A percentile compares a stretch with the other conserved stretches of the same genome.
phyloP scores from a whole-genome alignment of 1,140 invertebrate genomes.

The Drosophila parabipectinata region DNA sequence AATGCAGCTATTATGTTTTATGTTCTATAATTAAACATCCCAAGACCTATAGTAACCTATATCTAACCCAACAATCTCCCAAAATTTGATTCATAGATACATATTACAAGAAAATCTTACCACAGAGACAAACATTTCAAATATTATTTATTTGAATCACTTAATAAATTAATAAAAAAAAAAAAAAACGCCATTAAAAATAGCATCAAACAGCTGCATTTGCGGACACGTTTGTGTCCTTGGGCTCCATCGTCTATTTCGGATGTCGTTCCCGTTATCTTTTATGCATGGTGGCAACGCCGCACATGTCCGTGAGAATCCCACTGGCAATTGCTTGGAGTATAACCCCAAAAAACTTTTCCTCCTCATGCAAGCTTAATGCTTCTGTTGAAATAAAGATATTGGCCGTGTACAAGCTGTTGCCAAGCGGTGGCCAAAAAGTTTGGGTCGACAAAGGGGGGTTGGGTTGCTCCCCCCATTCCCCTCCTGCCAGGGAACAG shows the following conservation, averaged over 20 bases:
- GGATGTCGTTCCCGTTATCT: constrained; percentile 19
- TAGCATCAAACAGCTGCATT: constrained; percentile 25
- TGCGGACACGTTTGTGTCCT: constrained; percentile 10
- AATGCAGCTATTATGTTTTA: too few species aligned
- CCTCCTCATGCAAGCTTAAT: constrained; percentile 52
- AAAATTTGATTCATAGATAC: too few species aligned
- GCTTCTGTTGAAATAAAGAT: constrained; percentile 25
- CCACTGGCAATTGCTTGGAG: constrained; percentile 9
- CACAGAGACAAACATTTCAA: not conserved
- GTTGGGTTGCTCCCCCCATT: too few species aligned
- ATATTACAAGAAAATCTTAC: not conserved
- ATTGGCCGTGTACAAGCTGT: constrained; percentile 48
- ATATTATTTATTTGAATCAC: not conserved
- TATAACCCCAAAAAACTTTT: constrained; percentile 23
- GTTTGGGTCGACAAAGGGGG: not conserved
- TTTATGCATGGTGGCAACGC: constrained; percentile 56
- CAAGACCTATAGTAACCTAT: too few species aligned
- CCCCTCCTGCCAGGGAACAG: not conserved
- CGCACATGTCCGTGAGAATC: constrained; percentile 35
- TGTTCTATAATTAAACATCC: too few species aligned
- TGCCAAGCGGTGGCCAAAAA: constrained; percentile 17
- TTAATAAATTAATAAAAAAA: constrained; percentile 21
- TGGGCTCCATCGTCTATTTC: not conserved
- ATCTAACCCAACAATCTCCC: too few species aligned
- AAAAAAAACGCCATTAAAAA: constrained; percentile 13